Base-by-base conservation (phyloP, 2,113 vertebrate genomes). In the Nesospiza acunhae region DNA sequence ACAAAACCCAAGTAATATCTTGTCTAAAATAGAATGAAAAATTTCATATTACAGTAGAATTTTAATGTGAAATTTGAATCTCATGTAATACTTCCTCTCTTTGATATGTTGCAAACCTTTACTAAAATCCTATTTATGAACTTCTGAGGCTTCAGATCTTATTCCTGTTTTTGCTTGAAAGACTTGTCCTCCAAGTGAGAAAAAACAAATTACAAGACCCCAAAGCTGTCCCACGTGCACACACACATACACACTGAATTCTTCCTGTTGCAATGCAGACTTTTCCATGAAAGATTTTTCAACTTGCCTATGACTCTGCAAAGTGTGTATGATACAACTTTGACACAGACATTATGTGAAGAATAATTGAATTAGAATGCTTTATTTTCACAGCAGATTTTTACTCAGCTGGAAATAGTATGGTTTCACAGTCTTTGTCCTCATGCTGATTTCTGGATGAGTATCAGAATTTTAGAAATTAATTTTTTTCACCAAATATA, bases 201-300 rank as follows among this genome's bases (percentile, higher is more conserved):
- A 84, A 84, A 89, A 77, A 26, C 23, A 59, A 49, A 56, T 18
- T 28, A 35, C 41, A 83, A 83, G 26, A 50, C 26, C 4, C 10
- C 1, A 0, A 80, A 77, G 5, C 17, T 37, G 20, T 42, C 6
- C 15, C 15, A 98, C 97, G 97, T 97, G 98, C 30, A 97, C 96
- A 96, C 94, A 98, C 13, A 16, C 24, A 33, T 6, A 50, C 27
- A 30, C 16, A 53, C 50, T 28, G 95, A 97, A 98, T 98, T 87
- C 81, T 97, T 82, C 97, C 97, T 87, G 77, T 96, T 86, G 96
- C 97, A 93, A 95, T 93, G 78, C 67, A 98, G 96, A 98, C 98
- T 87, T 98, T 98, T 98, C 98, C 96, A 96, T 98, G 87, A 98
- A 98, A 90, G 98, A 93, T 74, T 97, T 94, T 96, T 98, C 96